Base-by-base conservation (phyloP, 2,888 invertebrate genomes). In the Drosophila atripex region DNA sequence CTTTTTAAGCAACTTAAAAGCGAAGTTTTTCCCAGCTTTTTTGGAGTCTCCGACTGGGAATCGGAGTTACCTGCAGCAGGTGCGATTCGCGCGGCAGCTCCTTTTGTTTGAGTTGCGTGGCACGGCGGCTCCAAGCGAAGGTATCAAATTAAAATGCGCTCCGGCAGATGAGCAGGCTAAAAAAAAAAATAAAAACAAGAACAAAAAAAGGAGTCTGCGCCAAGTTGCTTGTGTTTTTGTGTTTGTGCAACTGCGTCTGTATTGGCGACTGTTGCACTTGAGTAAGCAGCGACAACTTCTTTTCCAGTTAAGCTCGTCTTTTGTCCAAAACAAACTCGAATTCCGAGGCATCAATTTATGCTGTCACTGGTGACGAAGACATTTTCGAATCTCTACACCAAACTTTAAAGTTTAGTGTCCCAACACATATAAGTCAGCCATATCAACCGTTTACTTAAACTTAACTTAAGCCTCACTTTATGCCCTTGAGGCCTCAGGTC, bases 1-100 rank as follows among this genome's bases (percentile, higher is more conserved):
- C 82, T 83, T 83, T 83, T 85, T 80, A 85, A 83, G 82, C 86
- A 85, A 87, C 82, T 85, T 83, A 85, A 87, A 69, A 73, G 59
- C 71, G 76, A 77, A 83, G 88, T 80, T 82, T 74, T 54, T 8
- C 32, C 47, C 41, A 6, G 25, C 28, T 49, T 73, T 60, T 72
- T 50, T n/a, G 47, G 46, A 39, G 11, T 32, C 47, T 14, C n/a
- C 39, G 32, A 43, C 43, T 35, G 46, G 46, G 38, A 52, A 41
- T 23, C 39, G 52, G 51, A 75, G 73, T 71, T 72, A 55, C 65
- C 60, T 60, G 73, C 59, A 61, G 52, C 68, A 61, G 63, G 49
- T 54, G 65, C 66, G 69, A 57, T 57, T 69, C 68, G 71, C 86
- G 21, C 41, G 63, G 35, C 50, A 69, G 78, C 71, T 85, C 69